Conservation (phyloP, 2,888 invertebrate species). For the Drosophila maculinotata region DNA sequence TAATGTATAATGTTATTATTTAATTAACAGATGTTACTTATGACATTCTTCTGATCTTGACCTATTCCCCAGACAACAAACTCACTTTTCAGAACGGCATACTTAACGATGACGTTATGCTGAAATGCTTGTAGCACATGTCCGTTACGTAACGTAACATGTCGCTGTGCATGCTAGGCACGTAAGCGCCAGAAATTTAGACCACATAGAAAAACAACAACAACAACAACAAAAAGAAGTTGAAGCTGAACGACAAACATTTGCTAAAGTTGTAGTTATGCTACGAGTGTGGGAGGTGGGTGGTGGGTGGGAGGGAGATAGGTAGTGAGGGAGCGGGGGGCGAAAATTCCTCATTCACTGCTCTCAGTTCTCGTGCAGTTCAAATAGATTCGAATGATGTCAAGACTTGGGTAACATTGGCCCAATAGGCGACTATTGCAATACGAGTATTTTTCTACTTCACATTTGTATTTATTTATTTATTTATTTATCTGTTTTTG, state of each 20-base stretch:
- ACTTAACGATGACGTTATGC: constrained; percentile 19
- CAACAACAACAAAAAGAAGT: constrained; percentile 9
- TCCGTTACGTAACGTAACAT: constrained; percentile 34
- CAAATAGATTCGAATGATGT: constrained; percentile 55
- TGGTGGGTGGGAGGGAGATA: background rate
- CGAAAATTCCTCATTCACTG: background rate
- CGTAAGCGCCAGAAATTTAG: constrained; percentile 20
- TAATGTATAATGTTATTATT: too few species aligned
- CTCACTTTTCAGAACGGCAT: too few species aligned
- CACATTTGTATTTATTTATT: constrained; percentile 6
- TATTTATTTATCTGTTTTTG: constrained; percentile 43
- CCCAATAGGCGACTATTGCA: constrained; percentile 31
- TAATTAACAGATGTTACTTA: background rate
- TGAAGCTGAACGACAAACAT: too few species aligned
- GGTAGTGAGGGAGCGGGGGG: background rate
- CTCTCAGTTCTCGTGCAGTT: constrained; percentile 9
- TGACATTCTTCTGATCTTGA: too few species aligned
- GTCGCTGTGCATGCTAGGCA: constrained; percentile 6
- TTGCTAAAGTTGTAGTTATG: background rate
- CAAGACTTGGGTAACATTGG: constrained; percentile 56
- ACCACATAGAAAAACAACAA: constrained; percentile 7
- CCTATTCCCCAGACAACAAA: too few species aligned
- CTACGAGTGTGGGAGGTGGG: background rate
- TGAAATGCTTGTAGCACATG: constrained; percentile 12
- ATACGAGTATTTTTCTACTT: constrained; percentile 15